Evolutionary conservation across 2,888 invertebrate genomes (phyloP).

Genomic region (Melanotus villosus): DNA sequence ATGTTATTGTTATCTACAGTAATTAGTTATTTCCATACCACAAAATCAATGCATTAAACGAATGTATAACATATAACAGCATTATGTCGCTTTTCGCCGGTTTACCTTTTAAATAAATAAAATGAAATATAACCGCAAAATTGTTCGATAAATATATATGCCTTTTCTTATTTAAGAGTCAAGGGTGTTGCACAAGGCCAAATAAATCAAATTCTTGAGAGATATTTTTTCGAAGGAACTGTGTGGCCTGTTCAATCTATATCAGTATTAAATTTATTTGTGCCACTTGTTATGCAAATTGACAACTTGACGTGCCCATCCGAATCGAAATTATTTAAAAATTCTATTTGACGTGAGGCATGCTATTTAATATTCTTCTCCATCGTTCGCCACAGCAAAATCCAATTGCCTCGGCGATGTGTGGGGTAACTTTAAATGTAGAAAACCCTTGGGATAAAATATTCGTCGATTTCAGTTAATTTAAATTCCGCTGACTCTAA

Average conservation of each 20-base stretch:
- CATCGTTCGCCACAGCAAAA: slow-evolving; percentile 44
- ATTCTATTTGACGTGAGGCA: slow-evolving; percentile 44
- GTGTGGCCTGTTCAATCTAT: slow-evolving; percentile 27
- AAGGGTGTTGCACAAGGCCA: not conserved
- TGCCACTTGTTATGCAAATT: slow-evolving; percentile 45
- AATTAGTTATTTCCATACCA: too few species aligned
- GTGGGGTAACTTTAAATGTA: slow-evolving; percentile 50
- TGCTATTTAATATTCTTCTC: slow-evolving; percentile 47
- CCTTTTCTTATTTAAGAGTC: not conserved
- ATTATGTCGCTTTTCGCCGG: too few species aligned
- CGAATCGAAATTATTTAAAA: slow-evolving; percentile 47
- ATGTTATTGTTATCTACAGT: too few species aligned
- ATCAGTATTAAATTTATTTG: slow-evolving; percentile 44
- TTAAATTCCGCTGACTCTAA: slow-evolving; percentile 51
- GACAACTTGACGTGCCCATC: slow-evolving; percentile 45
- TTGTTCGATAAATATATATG: not conserved
- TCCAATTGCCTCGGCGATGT: slow-evolving; percentile 47
- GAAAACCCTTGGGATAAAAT: slow-evolving; percentile 52
- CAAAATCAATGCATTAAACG: too few species aligned
- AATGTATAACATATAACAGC: too few species aligned
- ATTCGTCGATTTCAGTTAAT: slow-evolving; percentile 54
- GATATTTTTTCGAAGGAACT: slow-evolving; percentile 5
- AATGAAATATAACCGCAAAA: not conserved
- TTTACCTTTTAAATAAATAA: too few species aligned
- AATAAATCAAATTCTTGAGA: slow-evolving; percentile 6